Evolutionary conservation across 1,140 invertebrate species (phyloP), one percentile per base, ranked within the genome.

Genomic region (Forficula auricularia): DNA sequence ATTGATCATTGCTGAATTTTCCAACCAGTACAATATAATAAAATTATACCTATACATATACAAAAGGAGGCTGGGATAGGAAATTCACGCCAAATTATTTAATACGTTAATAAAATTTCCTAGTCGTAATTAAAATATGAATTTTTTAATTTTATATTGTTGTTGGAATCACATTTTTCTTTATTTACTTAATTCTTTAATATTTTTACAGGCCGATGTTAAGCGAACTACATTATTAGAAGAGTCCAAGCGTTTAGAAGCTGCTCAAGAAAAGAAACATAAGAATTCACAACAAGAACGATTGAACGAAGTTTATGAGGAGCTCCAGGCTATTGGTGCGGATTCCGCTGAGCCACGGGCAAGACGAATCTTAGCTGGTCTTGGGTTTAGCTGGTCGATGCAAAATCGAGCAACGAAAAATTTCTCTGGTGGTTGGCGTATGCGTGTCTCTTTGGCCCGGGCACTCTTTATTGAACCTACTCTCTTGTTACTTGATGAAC

Each of bases 371-470:
- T 64, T 99, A 13, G 86, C 91, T 48, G 96, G 96, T 85, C 66
- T 99, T 32, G 94, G 95, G 38, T 98, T 98, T 57, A 87, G 77
- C 38, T 72, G 74, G 45, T 75, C 84, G 54, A 98, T 98, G 94
- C 92, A 96, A 64, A 70, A 91, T 56, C 66, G 91, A 44, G 73
- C 87, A 1, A 96, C 91, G 2, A 94, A 94, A 60, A 80, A 90
- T 57, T 92, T 98, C 60, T 97, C 92, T 48, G 94, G 94, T 55
- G 95, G 94, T 37, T 98, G 94, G 94, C 70, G 94, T 54, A 98
- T 98, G 94, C 79, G 94, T 62, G 90, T 98, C 7, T 97, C 92
- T 0, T 60, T 98, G 27, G 95, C 92, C 0, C 68, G 84, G 57
- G 85, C 85, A 10, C 61, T 89, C 1, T 89, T 86, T 54, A 63